Conservation (phyloP, 2,888 invertebrate species). For the Eubasilissa splendida region DNA sequence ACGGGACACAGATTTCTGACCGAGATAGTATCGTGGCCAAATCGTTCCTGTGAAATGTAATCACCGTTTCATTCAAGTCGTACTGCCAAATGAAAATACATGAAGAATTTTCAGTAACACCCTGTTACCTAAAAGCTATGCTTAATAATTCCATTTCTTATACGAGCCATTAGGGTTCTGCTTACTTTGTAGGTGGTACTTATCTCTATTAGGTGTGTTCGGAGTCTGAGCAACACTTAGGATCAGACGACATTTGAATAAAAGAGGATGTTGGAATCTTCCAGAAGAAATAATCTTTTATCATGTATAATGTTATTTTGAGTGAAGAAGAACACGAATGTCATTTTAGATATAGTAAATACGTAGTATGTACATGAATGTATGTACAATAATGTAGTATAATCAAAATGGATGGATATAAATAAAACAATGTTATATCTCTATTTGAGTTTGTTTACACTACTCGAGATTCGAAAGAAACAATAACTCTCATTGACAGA, state of each 20-base stretch:
- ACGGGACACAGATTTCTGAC: no score
- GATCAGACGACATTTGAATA: constrained; percentile 36
- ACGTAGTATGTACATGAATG: neutral
- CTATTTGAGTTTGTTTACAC: no score
- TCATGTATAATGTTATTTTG: constrained; percentile 20
- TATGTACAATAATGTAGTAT: no score
- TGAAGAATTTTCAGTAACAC: neutral
- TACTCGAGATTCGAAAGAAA: no score
- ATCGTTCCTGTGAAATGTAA: no score
- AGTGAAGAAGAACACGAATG: neutral
- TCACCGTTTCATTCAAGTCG: no score
- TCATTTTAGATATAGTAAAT: constrained; percentile 12
- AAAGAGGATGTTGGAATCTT: constrained; percentile 16
- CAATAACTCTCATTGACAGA: no score
- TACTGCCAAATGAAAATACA: neutral
- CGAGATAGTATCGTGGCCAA: no score
- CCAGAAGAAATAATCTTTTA: neutral
- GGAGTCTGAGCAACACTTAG: constrained; percentile 21
- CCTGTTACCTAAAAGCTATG: neutral
- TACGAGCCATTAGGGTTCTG: constrained; percentile 17
- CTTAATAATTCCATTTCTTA: constrained; percentile 27
- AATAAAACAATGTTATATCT: no score
- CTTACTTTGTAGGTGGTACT: constrained; percentile 8
- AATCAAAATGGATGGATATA: no score
- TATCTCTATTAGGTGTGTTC: constrained; percentile 10